Evolutionary conservation across 2,797 vertebrate species (phyloP).

Genomic region (Protosalanx chinensis): DNA sequence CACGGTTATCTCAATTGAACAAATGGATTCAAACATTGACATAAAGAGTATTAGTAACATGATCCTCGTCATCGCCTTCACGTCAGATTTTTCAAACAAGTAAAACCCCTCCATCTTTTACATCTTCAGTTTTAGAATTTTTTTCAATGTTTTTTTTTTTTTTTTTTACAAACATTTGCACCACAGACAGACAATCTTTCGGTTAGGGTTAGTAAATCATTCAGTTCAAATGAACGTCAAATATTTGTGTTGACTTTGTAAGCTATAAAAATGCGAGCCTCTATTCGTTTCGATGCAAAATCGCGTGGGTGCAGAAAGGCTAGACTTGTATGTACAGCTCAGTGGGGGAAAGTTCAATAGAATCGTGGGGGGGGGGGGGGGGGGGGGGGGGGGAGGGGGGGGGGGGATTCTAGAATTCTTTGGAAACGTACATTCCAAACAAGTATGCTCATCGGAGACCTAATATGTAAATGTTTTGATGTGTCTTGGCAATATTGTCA

Average conservation of each 20-base stretch:
- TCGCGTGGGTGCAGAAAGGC: constrained; percentile 48
- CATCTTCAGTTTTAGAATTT: background rate
- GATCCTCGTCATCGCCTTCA: constrained; percentile 29
- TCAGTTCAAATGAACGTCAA: constrained; percentile 14
- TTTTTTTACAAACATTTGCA: constrained; percentile 21
- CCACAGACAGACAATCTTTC: constrained; percentile 32
- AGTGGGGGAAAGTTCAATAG: constrained; percentile 5
- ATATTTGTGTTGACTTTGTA: constrained; percentile 4
- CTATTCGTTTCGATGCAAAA: constrained; percentile 38
- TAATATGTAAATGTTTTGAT: background rate
- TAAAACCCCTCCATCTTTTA: background rate
- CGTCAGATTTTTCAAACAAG: constrained; percentile 34
- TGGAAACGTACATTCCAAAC: background rate
- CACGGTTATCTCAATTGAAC: constrained; percentile 30
- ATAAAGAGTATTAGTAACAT: constrained; percentile 16
- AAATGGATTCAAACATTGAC: constrained; percentile 25
- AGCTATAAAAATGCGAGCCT: constrained; percentile 11
- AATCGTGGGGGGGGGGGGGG: background rate
- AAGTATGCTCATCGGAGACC: background rate
- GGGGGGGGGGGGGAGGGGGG: background rate
- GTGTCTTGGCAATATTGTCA: background rate
- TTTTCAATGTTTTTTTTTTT: background rate
- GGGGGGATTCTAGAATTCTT: background rate
- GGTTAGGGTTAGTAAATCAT: constrained; percentile 37
- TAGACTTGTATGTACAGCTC: constrained; percentile 40